Base-by-base conservation (phyloP, 2,797 vertebrate genomes). In the Spinus pinus region DNA sequence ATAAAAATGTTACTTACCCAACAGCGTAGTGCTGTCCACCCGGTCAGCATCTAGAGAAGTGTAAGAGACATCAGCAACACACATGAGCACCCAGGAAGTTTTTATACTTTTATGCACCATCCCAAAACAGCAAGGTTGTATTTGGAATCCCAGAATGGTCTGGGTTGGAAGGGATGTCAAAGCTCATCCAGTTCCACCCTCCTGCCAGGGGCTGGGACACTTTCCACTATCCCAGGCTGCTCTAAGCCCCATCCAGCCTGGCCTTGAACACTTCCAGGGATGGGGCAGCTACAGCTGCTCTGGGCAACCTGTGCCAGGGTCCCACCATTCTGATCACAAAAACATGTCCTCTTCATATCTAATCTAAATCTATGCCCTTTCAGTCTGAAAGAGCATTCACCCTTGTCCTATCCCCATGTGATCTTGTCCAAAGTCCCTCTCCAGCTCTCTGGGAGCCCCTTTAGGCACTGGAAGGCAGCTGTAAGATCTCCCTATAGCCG, bases 11-110 rank as follows among this genome's bases (percentile, higher is more conserved):
- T 77, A 80, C 94, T 97, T 96, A 97, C 97, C 97, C 75, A 97
- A 4, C 5, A 70, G 30, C 0, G 96, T 97, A 81, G 98, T 98
- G 73, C 97, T 98, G 87, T 98, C 97, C 90, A 97, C 97, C 11
- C 33, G 46, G 12, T 97, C 97, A 12, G 97, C 93, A 83, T 98
- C 98, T 98, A 90, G 12, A 51, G 54, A 77, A 82, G 51, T 20
- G 19, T 17, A 84, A 94, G 65, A 93, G 24, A 83, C 12, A 64
- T 47, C 25, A 92, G 65, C 30, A 64, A 73, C 22, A 44, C n/a
- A 56, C n/a, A 15, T 80, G 31, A 85, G 42, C 14, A 44, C 23
- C 20, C 37, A 44, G 24, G 16, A 44, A n/a, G 14, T 23, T 62
- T 39, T 61, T 33, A 39, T 7, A n/a, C 28, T 56, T 72, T 4